A percentile compares a stretch with the other conserved stretches of the same genome.
phyloP scores from a whole-genome alignment of 2,888 invertebrate genomes.

The Mythimna albipuncta region DNA sequence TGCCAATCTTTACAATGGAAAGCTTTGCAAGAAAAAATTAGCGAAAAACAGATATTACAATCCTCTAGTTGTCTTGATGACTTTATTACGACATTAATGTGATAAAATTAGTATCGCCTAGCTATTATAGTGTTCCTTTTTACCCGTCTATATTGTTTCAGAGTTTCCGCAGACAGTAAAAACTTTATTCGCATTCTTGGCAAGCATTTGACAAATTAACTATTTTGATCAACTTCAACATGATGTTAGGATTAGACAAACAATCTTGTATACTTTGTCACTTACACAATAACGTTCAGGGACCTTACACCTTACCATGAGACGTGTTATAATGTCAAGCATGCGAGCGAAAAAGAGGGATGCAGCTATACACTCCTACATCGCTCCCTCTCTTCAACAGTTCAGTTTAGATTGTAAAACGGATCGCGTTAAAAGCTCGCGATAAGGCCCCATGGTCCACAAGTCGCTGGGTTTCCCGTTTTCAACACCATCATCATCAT shows the following conservation, averaged over 20 bases:
- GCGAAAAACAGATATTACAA: background rate
- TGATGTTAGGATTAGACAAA: constrained; percentile 34
- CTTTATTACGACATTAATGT: background rate
- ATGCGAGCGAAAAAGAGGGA: too few relatives aligned
- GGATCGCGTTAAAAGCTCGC: too few relatives aligned
- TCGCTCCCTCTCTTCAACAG: too few relatives aligned
- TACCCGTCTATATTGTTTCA: constrained; percentile 20
- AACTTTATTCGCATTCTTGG: constrained; percentile 51
- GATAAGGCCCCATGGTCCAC: too few relatives aligned
- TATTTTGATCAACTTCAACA: constrained; percentile 34
- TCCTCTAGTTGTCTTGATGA: too few relatives aligned
- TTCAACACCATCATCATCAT: too few relatives aligned
- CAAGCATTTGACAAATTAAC: constrained; percentile 42
- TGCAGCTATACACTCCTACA: too few relatives aligned
- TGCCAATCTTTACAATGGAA: too few relatives aligned
- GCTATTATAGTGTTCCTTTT: constrained; percentile 6
- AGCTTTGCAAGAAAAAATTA: background rate
- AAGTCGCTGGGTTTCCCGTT: too few relatives aligned
- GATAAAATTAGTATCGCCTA: background rate
- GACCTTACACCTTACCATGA: too few relatives aligned
- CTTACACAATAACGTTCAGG: constrained; percentile 1
- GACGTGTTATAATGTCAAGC: too few relatives aligned
- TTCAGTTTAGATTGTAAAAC: too few relatives aligned
- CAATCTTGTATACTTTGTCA: constrained; percentile 11
- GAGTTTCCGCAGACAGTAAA: constrained; percentile 17